Percentiles rank a stretch among this genome's conserved stretches.
These are phyloP conservation scores for Venturia canescens DNA, from an alignment of 1,140 invertebrate species.

Conservation along the genomic window DNA sequence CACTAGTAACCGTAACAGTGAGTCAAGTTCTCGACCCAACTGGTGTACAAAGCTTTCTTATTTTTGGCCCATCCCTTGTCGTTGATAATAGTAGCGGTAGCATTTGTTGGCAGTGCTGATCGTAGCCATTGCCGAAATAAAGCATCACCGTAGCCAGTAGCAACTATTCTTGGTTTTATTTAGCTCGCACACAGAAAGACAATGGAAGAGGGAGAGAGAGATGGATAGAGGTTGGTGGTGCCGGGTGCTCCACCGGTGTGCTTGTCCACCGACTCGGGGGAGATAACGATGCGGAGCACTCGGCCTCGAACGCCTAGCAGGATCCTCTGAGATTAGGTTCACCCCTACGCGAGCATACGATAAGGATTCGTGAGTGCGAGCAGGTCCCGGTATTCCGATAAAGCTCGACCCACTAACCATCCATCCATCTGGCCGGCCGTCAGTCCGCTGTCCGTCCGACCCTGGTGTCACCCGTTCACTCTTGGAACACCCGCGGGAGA, in stretches of 20 bases:
- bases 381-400: slow-evolving; percentile 37
- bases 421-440: slow-evolving; percentile 36
- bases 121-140: slow-evolving; percentile 13
- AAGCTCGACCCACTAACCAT: slow-evolving; percentile 42
- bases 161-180: slow-evolving; percentile 32
- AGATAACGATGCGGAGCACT: slow-evolving; percentile 38
- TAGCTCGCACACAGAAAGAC: neutral
- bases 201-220: neutral
- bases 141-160: neutral
- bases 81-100: slow-evolving; percentile 25
- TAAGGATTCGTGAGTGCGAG: slow-evolving; percentile 45
- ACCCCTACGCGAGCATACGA: slow-evolving; percentile 35
- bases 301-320: slow-evolving; percentile 23
- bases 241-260: slow-evolving; percentile 33
- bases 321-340: slow-evolving; percentile 42
- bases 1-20: slow-evolving; percentile 27
- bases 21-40: slow-evolving; percentile 48
- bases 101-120: slow-evolving; percentile 15
- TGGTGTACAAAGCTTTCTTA: slow-evolving; percentile 14
- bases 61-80: neutral
- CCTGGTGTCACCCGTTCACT: slow-evolving; percentile 11
- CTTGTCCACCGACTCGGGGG: slow-evolving; percentile 25
- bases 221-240: slow-evolving; percentile 31
- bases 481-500: slow-evolving; percentile 24
- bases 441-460: slow-evolving; percentile 13